phyloP scores from a whole-genome alignment of 2,888 invertebrate genomes.

The Phasia obesa region DNA sequence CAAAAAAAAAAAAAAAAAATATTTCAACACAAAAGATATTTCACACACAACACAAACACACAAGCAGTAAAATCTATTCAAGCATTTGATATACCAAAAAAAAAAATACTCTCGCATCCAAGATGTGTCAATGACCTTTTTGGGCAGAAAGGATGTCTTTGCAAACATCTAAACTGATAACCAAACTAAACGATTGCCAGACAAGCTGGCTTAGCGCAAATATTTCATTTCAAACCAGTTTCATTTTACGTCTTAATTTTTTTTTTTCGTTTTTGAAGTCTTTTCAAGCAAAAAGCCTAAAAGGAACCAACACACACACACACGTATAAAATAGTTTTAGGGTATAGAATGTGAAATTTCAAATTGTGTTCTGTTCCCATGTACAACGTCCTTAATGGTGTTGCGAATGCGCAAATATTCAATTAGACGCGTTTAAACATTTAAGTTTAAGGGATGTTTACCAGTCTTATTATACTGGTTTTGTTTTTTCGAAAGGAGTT shows the following conservation, averaged over 20 bases:
- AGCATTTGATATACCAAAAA: constrained; percentile 6
- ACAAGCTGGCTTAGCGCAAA: constrained; percentile 55
- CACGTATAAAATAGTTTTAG: constrained; percentile 20
- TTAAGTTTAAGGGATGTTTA: constrained; percentile 47
- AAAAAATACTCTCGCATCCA: neutral
- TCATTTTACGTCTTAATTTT: constrained; percentile 47
- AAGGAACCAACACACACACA: no score
- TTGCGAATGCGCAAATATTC: constrained; percentile 49
- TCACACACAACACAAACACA: constrained; percentile 8
- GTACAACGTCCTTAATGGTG: neutral
- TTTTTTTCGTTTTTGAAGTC: neutral
- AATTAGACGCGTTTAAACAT: constrained; percentile 24
- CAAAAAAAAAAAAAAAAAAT: constrained; percentile 43
- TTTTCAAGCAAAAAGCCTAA: no score
- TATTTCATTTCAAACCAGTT: constrained; percentile 57
- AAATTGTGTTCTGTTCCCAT: constrained; percentile 36
- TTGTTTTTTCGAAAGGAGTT: constrained; percentile 24
- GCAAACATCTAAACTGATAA: constrained; percentile 35
- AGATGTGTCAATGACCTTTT: constrained; percentile 52
- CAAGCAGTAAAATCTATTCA: constrained; percentile 22
- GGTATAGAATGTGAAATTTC: constrained; percentile 32
- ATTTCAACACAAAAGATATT: constrained; percentile 30
- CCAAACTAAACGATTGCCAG: constrained; percentile 44
- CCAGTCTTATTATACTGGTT: neutral
- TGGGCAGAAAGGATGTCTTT: constrained; percentile 29